Evolutionary conservation across 2,888 invertebrate genomes (phyloP).

Genomic region (Plutella xylostella): DNA sequence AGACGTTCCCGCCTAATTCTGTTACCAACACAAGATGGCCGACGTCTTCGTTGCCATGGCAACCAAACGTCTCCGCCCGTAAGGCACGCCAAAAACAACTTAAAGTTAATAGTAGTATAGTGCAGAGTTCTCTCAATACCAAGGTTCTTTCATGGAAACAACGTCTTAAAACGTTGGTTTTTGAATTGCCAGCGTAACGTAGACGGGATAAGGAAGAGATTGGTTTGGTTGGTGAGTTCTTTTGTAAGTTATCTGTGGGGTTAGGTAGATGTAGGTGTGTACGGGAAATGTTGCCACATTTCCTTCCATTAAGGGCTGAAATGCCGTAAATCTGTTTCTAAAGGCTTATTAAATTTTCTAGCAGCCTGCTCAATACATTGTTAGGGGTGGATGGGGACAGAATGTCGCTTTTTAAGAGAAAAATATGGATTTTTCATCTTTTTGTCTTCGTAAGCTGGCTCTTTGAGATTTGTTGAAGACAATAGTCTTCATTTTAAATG

Average conservation of each 20-base stretch:
- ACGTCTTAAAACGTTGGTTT: background rate
- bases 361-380: too few species aligned
- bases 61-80: constrained; percentile 35
- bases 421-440: too few species aligned
- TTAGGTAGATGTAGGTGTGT: constrained; percentile 18
- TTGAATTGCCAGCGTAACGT: background rate
- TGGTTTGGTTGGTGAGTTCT: constrained; percentile 4
- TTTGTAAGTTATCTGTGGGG: constrained; percentile 15
- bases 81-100: constrained; percentile 1
- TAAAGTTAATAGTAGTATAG: background rate
- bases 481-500: too few species aligned
- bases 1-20: constrained; percentile 46
- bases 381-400: too few species aligned
- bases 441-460: too few species aligned
- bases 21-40: constrained; percentile 50
- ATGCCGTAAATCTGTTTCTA: constrained; percentile 17
- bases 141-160: background rate
- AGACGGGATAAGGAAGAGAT: background rate
- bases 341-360: constrained; percentile 23
- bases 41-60: constrained; percentile 46
- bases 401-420: too few species aligned
- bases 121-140: too few species aligned
- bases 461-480: too few species aligned
- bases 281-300: constrained; percentile 21
- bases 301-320: constrained; percentile 16